phyloP scores from a whole-genome alignment of 2,888 invertebrate species.

The Octonoba sinensis region DNA sequence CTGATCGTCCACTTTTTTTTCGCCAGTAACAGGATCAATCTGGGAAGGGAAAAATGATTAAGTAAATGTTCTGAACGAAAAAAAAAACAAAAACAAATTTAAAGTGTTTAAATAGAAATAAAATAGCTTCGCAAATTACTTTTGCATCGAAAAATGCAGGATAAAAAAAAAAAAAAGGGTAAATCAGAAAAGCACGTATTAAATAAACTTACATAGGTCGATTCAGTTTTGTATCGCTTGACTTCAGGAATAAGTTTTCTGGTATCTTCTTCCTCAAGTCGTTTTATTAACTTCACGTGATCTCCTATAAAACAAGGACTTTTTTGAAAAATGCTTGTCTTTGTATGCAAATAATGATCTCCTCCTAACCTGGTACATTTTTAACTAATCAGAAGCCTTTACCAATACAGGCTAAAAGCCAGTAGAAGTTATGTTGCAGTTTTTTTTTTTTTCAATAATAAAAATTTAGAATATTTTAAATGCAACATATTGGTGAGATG shows the following conservation, averaged over 20 bases:
- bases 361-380: too few relatives aligned
- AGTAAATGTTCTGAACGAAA: too few relatives aligned
- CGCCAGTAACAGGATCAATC: slow-evolving; percentile 50
- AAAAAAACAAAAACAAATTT: too few relatives aligned
- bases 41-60: neutral
- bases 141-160: neutral
- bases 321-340: too few relatives aligned
- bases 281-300: slow-evolving; percentile 80
- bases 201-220: slow-evolving; percentile 56
- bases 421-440: too few relatives aligned
- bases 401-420: too few relatives aligned
- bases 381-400: too few relatives aligned
- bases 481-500: too few relatives aligned
- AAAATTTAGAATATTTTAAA: too few relatives aligned
- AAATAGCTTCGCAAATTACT: neutral
- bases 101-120: too few relatives aligned
- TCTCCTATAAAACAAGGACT: slow-evolving; percentile 40
- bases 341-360: neutral
- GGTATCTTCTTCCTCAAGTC: slow-evolving; percentile 83
- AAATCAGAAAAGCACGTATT: neutral
- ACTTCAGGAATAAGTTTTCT: slow-evolving; percentile 74
- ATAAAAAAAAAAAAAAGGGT: neutral
- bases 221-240: slow-evolving; percentile 61
- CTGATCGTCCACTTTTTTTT: slow-evolving; percentile 58
- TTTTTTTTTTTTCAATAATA: slow-evolving; percentile 1